Conservation (phyloP, 2,797 vertebrate species). For the Lepilemur septentrionalis region DNA sequence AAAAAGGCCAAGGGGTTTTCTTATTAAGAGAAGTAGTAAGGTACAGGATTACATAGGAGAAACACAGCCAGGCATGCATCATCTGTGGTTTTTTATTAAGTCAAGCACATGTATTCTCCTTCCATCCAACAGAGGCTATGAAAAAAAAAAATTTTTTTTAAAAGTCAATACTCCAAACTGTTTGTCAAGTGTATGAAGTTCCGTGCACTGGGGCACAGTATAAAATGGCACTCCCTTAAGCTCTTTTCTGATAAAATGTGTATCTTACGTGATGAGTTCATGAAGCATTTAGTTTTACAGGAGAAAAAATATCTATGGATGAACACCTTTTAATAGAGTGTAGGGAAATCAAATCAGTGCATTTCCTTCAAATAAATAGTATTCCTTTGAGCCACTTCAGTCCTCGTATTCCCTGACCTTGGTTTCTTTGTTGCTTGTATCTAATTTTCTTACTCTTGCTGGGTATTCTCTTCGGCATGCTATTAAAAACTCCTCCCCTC, state of each 20-base stretch:
- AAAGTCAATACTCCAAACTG: not conserved
- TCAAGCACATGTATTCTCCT: not conserved
- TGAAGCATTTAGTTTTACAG: not conserved
- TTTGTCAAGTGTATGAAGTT: not conserved
- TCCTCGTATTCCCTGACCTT: not conserved
- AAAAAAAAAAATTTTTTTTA: not conserved
- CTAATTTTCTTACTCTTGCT: slow-evolving; percentile 22
- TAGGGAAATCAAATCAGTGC: not conserved
- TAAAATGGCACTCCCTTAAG: not conserved
- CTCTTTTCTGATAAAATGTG: not conserved
- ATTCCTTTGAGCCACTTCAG: not conserved
- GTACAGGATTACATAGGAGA: not conserved
- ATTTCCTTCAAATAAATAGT: not conserved
- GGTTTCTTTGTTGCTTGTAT: not conserved
- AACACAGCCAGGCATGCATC: not conserved
- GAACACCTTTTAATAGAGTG: not conserved
- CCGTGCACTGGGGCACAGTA: not conserved
- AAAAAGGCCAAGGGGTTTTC: not conserved
- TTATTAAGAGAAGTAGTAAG: not conserved
- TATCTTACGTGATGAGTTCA: not conserved
- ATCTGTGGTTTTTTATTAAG: not conserved
- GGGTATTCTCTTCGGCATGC: not conserved
- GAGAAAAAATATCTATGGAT: not conserved
- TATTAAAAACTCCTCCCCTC: not conserved
- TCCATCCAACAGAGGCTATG: not conserved